These are phyloP conservation scores for Montipora capitata DNA, from an alignment of 92 coral and sea anemone genomes.

Conservation along the genomic window DNA sequence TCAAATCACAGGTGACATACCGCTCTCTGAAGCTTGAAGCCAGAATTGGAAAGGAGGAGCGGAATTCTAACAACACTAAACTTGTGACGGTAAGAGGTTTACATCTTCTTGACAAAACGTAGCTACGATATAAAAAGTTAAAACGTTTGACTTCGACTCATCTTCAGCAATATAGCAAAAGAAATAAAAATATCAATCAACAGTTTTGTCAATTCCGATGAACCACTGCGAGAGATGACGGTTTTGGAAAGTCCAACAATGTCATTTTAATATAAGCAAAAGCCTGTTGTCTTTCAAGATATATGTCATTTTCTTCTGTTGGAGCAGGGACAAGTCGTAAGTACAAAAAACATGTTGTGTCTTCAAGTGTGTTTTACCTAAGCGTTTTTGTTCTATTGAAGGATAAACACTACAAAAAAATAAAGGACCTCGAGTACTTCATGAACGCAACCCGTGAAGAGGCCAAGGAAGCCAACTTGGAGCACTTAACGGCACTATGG, in stretches of 20 bases:
- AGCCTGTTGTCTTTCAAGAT: neutral
- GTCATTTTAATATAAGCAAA: too few species aligned
- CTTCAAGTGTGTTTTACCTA: neutral
- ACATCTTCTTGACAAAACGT: too few species aligned
- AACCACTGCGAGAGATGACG: too few species aligned
- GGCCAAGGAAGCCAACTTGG: neutral
- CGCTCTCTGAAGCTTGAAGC: neutral
- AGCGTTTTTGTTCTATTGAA: neutral
- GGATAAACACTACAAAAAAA: neutral
- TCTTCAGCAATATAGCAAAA: too few species aligned
- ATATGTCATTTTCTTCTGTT: too few species aligned
- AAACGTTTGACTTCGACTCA: too few species aligned
- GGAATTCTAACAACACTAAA: constrained; percentile 1
- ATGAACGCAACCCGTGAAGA: neutral
- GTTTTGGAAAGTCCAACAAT: too few species aligned
- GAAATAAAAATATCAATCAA: too few species aligned
- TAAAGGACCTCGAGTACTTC: neutral
- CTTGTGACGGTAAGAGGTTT: neutral
- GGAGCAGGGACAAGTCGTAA: neutral
- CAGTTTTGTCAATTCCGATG: too few species aligned
- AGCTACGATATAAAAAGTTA: too few species aligned
- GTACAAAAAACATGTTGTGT: too few species aligned
- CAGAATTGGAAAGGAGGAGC: constrained; percentile 23
- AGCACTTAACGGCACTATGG: constrained; percentile 3
- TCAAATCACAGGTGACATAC: neutral